Base-by-base conservation (phyloP, 2,888 invertebrate species). In the Ametastegia equiseti region DNA sequence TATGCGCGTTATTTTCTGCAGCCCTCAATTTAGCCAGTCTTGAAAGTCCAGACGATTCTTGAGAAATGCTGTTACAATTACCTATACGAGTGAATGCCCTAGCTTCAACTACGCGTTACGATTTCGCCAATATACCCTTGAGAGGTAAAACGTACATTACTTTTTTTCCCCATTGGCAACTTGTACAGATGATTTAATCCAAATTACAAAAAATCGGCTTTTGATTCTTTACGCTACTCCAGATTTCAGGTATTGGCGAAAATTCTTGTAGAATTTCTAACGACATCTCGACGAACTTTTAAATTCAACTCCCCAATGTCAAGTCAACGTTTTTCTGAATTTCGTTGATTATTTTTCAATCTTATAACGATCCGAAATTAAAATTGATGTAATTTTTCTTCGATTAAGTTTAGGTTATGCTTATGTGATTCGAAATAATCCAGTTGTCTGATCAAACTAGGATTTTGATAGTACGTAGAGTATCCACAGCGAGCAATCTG, bases 61-160 rank as follows among this genome's bases (percentile, higher is more conserved):
- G 75, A 75, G 36, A 73, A 75, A 75, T 50, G 7, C 33, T 30
- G 19, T 75, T 11, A 27, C 54, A 54, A 75, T 75, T 50, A 65
- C 6, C 7, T 60, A 19, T 11, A 9, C 50, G 36, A 54, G 75
- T 33, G 54, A 75, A 75, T 23, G 27, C 2, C 75, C 75, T n/a
- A n/a, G n/a, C n/a, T 75, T 9, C 13, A 23, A 36, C 36, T 30
- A 7, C 13, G 54, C 13, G n/a, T 9, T 15, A 4, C 30, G 71
- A 47, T 11, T 47, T 30, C 27, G 45, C n/a, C 30, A 45, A 71
- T 45, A 30, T 15, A 7, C 27, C 30, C n/a, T 3, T 27, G 30
- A 33, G 23, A 33, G 0, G 30, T 63, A 23, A 54, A 54, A 54
- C 23, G 54, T 54, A 19, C 23, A 54, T 2, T 54, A 9, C 1